Percentiles rank a stretch among this genome's conserved stretches.
Evolutionary conservation across 2,888 invertebrate genomes (phyloP).

Genomic region (Lasioglossum morio): DNA sequence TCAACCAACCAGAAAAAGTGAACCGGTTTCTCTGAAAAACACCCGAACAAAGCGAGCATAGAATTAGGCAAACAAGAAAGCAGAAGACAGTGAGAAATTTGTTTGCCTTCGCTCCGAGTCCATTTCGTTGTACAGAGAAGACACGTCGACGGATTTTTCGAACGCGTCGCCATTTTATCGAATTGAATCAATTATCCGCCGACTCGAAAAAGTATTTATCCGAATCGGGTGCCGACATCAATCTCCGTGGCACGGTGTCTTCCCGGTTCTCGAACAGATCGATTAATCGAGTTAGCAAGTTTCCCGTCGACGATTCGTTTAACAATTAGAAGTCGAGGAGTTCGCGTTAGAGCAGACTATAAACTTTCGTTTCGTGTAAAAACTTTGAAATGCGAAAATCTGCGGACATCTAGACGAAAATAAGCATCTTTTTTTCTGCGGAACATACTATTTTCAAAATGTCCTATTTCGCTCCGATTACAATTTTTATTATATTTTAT

Average conservation of each 20-base stretch:
- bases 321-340: constrained; percentile 9
- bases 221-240: neutral
- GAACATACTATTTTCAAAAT: too few species aligned
- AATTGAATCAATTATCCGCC: constrained; percentile 23
- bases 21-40: neutral
- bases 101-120: constrained; percentile 6
- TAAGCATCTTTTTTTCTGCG: too few species aligned
- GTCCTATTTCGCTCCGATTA: too few species aligned
- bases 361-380: too few species aligned
- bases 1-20: neutral
- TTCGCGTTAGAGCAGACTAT: too few species aligned
- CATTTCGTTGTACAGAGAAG: neutral
- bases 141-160: neutral
- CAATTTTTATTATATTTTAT: too few species aligned
- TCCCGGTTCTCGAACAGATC: neutral
- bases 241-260: neutral
- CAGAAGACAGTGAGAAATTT: constrained; percentile 24
- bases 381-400: too few species aligned
- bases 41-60: neutral
- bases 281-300: neutral
- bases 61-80: neutral
- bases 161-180: neutral
- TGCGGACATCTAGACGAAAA: too few species aligned
- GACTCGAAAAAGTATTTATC: neutral
- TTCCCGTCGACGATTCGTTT: constrained; percentile 15